These are phyloP conservation scores for Sclerodermus sp. DNA, from an alignment of 2,888 invertebrate genomes.

Conservation along the genomic window DNA sequence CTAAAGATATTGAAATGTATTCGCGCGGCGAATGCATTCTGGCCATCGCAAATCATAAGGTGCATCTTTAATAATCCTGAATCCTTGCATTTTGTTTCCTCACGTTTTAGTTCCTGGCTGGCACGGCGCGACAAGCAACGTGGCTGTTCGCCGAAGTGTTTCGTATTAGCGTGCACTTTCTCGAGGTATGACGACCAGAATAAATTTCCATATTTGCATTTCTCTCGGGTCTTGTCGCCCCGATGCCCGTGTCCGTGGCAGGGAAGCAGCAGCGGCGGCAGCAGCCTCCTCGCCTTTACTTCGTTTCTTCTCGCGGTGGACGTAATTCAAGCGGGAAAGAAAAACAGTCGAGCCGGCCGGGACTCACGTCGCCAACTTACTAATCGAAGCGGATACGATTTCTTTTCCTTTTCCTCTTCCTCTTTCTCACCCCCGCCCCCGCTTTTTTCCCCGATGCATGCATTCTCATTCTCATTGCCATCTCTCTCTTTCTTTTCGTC, in stretches of 20 bases:
- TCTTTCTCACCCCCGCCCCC: background rate
- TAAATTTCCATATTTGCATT: constrained; percentile 29
- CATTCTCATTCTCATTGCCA: no score
- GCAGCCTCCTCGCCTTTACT: background rate
- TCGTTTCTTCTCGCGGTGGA: background rate
- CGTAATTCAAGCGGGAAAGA: constrained; percentile 19
- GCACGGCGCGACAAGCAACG: no score
- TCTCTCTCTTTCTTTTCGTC: no score
- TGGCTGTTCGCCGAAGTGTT: constrained; percentile 10
- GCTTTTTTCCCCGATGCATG: background rate
- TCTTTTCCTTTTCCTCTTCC: background rate
- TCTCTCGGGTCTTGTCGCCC: background rate
- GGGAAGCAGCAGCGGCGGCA: no score
- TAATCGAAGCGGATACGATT: constrained; percentile 24
- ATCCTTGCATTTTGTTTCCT: no score
- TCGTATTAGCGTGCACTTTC: constrained; percentile 18
- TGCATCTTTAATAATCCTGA: no score
- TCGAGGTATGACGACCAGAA: constrained; percentile 14
- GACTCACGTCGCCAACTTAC: constrained; percentile 28
- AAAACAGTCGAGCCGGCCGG: constrained; percentile 18
- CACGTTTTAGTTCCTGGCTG: no score
- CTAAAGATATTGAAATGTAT: no score
- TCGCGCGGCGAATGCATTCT: no score
- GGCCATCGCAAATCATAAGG: no score
- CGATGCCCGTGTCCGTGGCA: no score